Percentiles rank a stretch among this genome's conserved stretches.
Conservation (phyloP, 2,797 vertebrate species). For the Loriculus beryllinus region DNA sequence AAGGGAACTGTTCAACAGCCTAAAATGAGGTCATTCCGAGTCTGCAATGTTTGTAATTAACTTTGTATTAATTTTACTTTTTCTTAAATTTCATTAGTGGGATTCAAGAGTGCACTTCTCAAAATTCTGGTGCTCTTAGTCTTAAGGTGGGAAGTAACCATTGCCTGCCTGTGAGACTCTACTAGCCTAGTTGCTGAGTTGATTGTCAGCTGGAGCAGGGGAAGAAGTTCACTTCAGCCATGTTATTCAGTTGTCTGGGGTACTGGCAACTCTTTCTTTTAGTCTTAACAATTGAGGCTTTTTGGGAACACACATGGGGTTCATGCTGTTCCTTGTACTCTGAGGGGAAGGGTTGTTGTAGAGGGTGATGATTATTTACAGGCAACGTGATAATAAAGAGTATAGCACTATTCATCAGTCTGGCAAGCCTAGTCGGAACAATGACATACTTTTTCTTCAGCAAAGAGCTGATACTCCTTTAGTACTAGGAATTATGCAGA, state of each 20-base stretch:
- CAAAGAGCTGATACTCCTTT: background rate
- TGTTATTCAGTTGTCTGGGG: background rate
- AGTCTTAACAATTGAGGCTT: background rate
- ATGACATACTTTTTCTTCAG: background rate
- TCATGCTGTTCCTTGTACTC: background rate
- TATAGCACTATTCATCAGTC: background rate
- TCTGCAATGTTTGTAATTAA: background rate
- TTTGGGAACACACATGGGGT: background rate
- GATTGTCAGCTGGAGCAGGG: background rate
- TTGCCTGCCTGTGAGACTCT: background rate
- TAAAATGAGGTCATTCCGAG: background rate
- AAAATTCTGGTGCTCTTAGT: background rate
- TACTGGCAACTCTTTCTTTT: background rate
- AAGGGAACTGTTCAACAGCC: background rate
- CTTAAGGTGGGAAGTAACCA: background rate
- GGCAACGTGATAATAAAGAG: background rate
- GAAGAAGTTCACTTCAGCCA: background rate
- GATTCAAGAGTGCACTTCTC: background rate
- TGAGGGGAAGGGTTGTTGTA: background rate
- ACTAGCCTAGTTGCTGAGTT: background rate
- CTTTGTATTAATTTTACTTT: background rate
- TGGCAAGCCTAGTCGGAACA: background rate
- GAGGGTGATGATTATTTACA: background rate
- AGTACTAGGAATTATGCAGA: background rate
- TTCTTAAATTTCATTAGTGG: background rate